A percentile compares a stretch with the other conserved stretches of the same genome.
These are phyloP conservation scores for Argynnis bischoffii DNA, from an alignment of 2,888 invertebrate genomes.

Conservation along the genomic window DNA sequence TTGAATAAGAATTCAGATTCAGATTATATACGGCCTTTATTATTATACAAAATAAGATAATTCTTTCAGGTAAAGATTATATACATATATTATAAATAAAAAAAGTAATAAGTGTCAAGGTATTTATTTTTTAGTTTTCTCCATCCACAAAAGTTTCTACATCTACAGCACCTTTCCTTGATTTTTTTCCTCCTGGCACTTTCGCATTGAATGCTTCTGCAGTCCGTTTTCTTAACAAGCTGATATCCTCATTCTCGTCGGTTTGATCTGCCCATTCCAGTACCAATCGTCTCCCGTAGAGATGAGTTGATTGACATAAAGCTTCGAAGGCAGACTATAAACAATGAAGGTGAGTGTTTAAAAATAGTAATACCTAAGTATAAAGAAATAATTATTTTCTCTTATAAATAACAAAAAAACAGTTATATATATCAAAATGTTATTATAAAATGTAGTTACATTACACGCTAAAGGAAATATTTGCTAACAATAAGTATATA, in stretches of 20 bases:
- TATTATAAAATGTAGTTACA: too few relatives aligned
- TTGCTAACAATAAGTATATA: background rate
- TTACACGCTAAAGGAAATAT: too few relatives aligned
- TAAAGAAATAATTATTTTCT: too few relatives aligned
- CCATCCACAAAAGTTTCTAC: constrained; percentile 71
- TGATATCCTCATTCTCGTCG: constrained; percentile 86
- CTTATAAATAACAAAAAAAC: too few relatives aligned
- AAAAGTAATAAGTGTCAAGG: background rate
- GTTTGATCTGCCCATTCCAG: constrained; percentile 96
- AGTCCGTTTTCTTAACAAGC: constrained; percentile 92
- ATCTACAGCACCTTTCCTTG: constrained; percentile 73
- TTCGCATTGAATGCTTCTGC: constrained; percentile 82
- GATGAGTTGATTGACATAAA: constrained; percentile 97
- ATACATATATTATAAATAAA: background rate
- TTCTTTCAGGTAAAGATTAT: too few relatives aligned
- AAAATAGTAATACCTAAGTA: too few relatives aligned
- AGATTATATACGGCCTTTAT: too few relatives aligned
- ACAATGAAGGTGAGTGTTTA: constrained; percentile 22
- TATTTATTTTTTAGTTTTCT: constrained; percentile 43
- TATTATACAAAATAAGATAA: too few relatives aligned
- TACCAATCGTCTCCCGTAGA: constrained; percentile 96
- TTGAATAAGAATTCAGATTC: too few relatives aligned
- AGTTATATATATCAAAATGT: too few relatives aligned
- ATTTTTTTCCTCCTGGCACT: constrained; percentile 72
- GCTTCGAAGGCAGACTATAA: constrained; percentile 94